Base-by-base conservation (phyloP, 2,888 invertebrate genomes). In the Drosophila lacicola region DNA sequence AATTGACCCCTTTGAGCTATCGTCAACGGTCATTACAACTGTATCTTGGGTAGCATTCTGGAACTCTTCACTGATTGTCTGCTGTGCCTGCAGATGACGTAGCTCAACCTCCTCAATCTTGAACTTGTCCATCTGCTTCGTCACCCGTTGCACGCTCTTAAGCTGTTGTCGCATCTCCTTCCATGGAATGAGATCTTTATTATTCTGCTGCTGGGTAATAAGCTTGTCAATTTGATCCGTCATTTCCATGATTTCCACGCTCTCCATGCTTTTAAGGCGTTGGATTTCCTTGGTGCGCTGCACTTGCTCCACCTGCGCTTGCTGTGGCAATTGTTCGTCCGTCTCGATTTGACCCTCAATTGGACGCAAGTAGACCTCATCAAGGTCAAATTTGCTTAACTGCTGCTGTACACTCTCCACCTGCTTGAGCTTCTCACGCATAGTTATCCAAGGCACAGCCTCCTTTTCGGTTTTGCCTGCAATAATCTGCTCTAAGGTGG, bases 41-140 rank as follows among this genome's bases (percentile, higher is more conserved):
- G 93, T 94, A 63, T 95, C 94, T 90, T 95, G 94, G 64, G 94
- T 93, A 68, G 94, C 93, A 4, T 93, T 93, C 29, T 94, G 88
- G 21, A 94, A 93, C 91, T 95, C 94, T 72, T 95, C 80, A 5
- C 37, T 71, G 13, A 82, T 74, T 5, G 80, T 63, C 39, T 90
- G 83, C 39, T 91, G 88, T 1, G 89, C 78, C 51, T 90, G 85
- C 69, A 88, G 78, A 78, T 85, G 92, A 79, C 90, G 93, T 77
- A 92, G 90, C 60, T 93, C 91, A 2, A 93, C 91, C 74, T 93
- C 93, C 71, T 93, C 93, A 13, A 93, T 90, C 74, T 92, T 83
- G 82, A 92, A 92, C 64, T 92, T 92, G 50, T 92, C 91, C 17
- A 92, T 92, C 70, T 91, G 90, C 25, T 93, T 93, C 65, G 92